Evolutionary conservation across 2,797 vertebrate species (phyloP), one percentile per base, ranked within the genome.

Genomic region (Dallia pectoralis): DNA sequence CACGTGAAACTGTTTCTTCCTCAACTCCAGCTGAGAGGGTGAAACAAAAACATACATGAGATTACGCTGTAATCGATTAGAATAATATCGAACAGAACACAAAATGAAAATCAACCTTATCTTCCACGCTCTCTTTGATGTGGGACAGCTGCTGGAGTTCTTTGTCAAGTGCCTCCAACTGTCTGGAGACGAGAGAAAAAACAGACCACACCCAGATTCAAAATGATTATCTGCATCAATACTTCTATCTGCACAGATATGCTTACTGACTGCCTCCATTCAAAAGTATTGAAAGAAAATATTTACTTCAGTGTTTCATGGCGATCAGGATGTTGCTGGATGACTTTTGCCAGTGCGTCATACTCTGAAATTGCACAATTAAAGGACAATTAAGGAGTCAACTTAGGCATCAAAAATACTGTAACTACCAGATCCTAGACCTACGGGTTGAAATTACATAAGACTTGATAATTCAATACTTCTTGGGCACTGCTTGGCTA

Each of bases 1-100:
- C 80, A 99, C 97, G 0, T 99, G 96, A 79, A 99, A 99, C 86
- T 99, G 98, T 77, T 99, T 99, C 87, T 98, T 96, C 79, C 97
- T 95, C 79, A 99, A 86, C 85, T 99, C 97, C 91, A 99, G 82
- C 97, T 99, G 77, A 72, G 81, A 3, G 77, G 22, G n/a, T 36
- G 4, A 27, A 2, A 33, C 16, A 53, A 47, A 44, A 29, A n/a
- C 16, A 36, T 27, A 44, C 40, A 44, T 29, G 29, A 44, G n/a
- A 53, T 32, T 11, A 22, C 53, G 12, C 53, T 22, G 25, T 30
- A 19, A 4, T 69, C 19, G 49, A 49, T 4, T 51, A 29, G 5
- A 5, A 72, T 9, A 75, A 14, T 4, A 25, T 15, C 9, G 65
- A 32, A 78, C n/a, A 2, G 61, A 62, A 8, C 22, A 33, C 68